Base-by-base conservation (phyloP, 2,888 invertebrate genomes). In the Polymixis lichenea region DNA sequence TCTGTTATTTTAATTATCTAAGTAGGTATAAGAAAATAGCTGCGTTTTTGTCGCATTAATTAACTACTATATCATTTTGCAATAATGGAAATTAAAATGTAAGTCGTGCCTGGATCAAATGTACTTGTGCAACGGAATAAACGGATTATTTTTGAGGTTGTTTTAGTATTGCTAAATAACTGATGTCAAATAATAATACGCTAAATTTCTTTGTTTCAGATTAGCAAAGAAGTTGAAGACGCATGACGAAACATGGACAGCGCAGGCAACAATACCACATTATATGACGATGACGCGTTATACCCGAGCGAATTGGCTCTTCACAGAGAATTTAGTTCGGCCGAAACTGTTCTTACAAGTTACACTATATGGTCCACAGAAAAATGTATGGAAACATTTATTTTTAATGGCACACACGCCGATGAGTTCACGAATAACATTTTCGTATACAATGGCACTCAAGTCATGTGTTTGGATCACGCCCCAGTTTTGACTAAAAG, bases 401-500 rank as follows among this genome's bases (percentile, higher is more conserved):
- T 94, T 64, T 88, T 93, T 55, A 95, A 95, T 78, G 85, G 85
- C 53, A 92, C 94, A 60, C 89, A 90, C 61, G 76, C 80, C 68
- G 91, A 92, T 51, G 92, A 94, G 38, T 75, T 93, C 25, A 86
- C 88, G 1, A 92, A 90, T 61, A 90, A 86, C 4, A 79, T 92
- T 38, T 94, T 91, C 74, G 75, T 86, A 28, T 91, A 92, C 82
- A 96, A 97, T 76, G 94, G 93, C 25, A 95, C 95, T 19, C 86
- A 89, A 78, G 76, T 96, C 38, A 91, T 88, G 80, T 97, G 97
- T 86, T 91, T 97, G 77, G 97, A 97, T 62, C 98, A 98, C 89
- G 98, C 98, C 0, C 98, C 98, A 0, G 94, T 96, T 71, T 94
- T 98, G 49, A 98, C 97, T 11, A 96, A 96, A 69, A 97, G 97